phyloP scores from a whole-genome alignment of 1,140 invertebrate genomes.

The Acromyrmex echinatior region DNA sequence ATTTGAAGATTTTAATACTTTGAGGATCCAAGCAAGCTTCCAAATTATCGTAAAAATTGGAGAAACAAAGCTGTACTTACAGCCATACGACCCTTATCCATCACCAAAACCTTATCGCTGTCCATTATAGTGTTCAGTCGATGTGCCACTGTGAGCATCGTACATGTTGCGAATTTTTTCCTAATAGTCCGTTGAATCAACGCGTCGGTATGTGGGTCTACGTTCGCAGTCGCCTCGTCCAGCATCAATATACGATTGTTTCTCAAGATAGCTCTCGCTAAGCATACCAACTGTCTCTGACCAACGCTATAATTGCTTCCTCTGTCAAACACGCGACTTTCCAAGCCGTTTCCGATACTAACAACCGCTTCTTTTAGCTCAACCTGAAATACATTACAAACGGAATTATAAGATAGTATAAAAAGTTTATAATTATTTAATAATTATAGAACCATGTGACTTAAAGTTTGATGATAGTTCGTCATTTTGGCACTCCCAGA shows the following conservation, averaged over 20 bases:
- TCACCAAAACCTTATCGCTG: conserved; percentile 89
- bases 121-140: conserved; percentile 88
- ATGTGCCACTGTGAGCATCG: conserved; percentile 90
- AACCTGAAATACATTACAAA: conserved; percentile 76
- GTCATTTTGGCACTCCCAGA: background rate
- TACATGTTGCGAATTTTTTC: conserved; percentile 86
- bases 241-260: conserved; percentile 89
- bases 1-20: no score
- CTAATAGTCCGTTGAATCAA: conserved; percentile 87
- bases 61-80: conserved; percentile 77
- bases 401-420: background rate
- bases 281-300: conserved; percentile 91
- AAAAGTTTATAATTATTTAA: background rate
- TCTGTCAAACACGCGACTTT: conserved; percentile 88
- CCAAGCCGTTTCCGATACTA: conserved; percentile 83
- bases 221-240: conserved; percentile 93
- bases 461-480: background rate
- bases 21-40: background rate
- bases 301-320: conserved; percentile 91
- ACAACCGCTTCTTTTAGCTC: conserved; percentile 85
- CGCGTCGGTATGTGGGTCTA: conserved; percentile 89
- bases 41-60: background rate
- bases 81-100: conserved; percentile 87
- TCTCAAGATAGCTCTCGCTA: conserved; percentile 90
- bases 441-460: background rate